phyloP scores from a whole-genome alignment of 2,113 vertebrate genomes.

The Brachypteracias leptosomus region DNA sequence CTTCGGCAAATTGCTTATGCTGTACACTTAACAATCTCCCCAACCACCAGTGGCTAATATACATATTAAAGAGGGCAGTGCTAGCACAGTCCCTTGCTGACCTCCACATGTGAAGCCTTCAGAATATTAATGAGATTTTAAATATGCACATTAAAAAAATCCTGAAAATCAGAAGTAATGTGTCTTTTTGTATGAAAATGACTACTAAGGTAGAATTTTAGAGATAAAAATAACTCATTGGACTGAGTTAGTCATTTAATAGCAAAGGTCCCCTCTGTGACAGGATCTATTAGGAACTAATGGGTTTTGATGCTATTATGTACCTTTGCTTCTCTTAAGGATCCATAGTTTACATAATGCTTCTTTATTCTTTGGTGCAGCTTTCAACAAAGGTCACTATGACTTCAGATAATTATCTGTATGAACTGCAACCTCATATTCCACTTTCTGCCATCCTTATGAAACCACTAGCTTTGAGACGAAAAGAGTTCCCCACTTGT shows the following conservation, averaged over 20 bases:
- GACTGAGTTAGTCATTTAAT: not conserved
- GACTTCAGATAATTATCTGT: not conserved
- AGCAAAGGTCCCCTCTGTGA: not conserved
- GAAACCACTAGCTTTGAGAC: not conserved
- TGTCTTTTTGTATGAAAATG: not conserved
- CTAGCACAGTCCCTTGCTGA: constrained; percentile 38
- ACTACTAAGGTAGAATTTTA: not conserved
- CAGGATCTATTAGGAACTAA: not conserved
- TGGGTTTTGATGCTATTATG: not conserved
- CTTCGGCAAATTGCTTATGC: constrained; percentile 42
- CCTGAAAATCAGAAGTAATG: not conserved
- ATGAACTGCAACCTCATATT: not conserved
- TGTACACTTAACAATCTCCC: constrained; percentile 33
- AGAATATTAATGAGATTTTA: constrained; percentile 37
- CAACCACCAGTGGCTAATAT: constrained; percentile 37
- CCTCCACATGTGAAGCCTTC: constrained; percentile 6
- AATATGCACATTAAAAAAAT: not conserved
- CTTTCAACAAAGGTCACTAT: not conserved
- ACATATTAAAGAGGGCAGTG: constrained; percentile 56
- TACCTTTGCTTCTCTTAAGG: not conserved
- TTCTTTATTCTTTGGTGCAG: not conserved
- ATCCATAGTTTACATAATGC: not conserved
- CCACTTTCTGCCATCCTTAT: not conserved
- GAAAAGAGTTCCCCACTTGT: not conserved
- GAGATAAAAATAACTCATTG: not conserved